phyloP scores from a whole-genome alignment of 1,140 invertebrate species.

The Hycleus phaleratus region DNA sequence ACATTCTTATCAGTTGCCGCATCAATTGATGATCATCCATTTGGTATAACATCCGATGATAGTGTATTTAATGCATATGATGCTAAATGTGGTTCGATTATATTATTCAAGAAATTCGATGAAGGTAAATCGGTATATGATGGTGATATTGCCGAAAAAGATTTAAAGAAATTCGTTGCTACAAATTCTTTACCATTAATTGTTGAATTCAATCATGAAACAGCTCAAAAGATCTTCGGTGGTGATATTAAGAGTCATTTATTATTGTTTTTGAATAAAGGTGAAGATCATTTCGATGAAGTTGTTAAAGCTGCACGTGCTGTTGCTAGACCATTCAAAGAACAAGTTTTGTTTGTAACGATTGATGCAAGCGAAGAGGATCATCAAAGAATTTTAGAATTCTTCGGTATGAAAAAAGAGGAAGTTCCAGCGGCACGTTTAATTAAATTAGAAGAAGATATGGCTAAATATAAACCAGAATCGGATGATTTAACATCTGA shows the following conservation, averaged over 20 bases:
- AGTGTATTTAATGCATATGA: slow-evolving; percentile 70
- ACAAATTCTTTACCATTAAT: slow-evolving; percentile 84
- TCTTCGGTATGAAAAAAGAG: slow-evolving; percentile 95
- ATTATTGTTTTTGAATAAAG: slow-evolving; percentile 89
- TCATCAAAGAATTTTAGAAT: slow-evolving; percentile 94
- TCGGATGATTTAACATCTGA: slow-evolving; percentile 67
- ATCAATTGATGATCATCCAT: slow-evolving; percentile 78
- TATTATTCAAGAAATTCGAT: slow-evolving; percentile 96
- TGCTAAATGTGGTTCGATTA: slow-evolving; percentile 61
- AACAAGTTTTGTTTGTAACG: slow-evolving; percentile 89
- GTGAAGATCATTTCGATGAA: slow-evolving; percentile 73
- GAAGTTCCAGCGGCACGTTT: slow-evolving; percentile 88
- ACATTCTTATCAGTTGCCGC: slow-evolving; percentile 73
- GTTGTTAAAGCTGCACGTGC: slow-evolving; percentile 61
- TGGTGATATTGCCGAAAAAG: slow-evolving; percentile 59
- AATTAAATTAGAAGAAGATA: slow-evolving; percentile 93
- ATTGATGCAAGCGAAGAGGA: slow-evolving; percentile 94
- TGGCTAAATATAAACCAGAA: slow-evolving; percentile 96
- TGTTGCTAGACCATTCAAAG: slow-evolving; percentile 83
- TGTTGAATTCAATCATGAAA: slow-evolving; percentile 97
- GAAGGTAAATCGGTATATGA: slow-evolving; percentile 78
- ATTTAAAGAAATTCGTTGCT: slow-evolving; percentile 76
- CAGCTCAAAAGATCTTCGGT: slow-evolving; percentile 95
- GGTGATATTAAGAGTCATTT: slow-evolving; percentile 96
- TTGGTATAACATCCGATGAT: slow-evolving; percentile 75